A percentile compares a stretch with the other conserved stretches of the same genome.
phyloP scores from a whole-genome alignment of 1,140 invertebrate species.

The Nasonia longicornis region DNA sequence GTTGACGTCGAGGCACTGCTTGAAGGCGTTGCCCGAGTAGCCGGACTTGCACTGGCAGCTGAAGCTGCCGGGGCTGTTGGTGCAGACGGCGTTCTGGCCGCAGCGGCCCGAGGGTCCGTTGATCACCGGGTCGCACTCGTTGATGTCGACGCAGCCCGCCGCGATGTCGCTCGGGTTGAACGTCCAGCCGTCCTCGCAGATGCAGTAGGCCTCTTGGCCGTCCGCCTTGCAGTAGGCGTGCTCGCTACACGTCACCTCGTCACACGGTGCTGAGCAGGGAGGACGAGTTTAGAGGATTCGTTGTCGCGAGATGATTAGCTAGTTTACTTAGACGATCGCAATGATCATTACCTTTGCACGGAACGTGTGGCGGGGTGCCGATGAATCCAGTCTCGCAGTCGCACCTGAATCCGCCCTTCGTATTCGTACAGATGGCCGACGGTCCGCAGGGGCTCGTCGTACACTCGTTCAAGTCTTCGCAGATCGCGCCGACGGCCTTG shows the following conservation, averaged over 20 bases:
- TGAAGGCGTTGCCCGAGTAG: slow-evolving; percentile 82
- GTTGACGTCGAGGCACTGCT: slow-evolving; percentile 85
- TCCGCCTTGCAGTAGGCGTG: slow-evolving; percentile 92
- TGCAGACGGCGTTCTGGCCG: slow-evolving; percentile 86
- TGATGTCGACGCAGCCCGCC: slow-evolving; percentile 90
- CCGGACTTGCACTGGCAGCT: slow-evolving; percentile 84
- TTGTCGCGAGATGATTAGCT: too few relatives aligned
- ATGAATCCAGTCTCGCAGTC: slow-evolving; percentile 89
- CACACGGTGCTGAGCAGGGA: slow-evolving; percentile 80
- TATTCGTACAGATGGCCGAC: slow-evolving; percentile 86
- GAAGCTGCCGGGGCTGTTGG: slow-evolving; percentile 83
- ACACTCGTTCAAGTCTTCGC: slow-evolving; percentile 89
- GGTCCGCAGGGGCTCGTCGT: slow-evolving; percentile 81
- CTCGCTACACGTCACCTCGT: slow-evolving; percentile 88
- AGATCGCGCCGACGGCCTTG: slow-evolving; percentile 81
- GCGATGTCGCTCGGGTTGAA: slow-evolving; percentile 89
- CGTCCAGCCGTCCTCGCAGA: slow-evolving; percentile 94
- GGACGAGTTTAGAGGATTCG: background rate
- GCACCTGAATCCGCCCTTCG: slow-evolving; percentile 86
- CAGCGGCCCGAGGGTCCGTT: slow-evolving; percentile 85
- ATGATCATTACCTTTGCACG: slow-evolving; percentile 77
- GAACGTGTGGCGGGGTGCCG: slow-evolving; percentile 81
- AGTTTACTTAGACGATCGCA: too few relatives aligned
- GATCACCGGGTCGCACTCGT: slow-evolving; percentile 85
- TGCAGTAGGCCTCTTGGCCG: slow-evolving; percentile 89